Evolutionary conservation across 1,140 invertebrate genomes (phyloP).

Genomic region (Orchestia grillus): DNA sequence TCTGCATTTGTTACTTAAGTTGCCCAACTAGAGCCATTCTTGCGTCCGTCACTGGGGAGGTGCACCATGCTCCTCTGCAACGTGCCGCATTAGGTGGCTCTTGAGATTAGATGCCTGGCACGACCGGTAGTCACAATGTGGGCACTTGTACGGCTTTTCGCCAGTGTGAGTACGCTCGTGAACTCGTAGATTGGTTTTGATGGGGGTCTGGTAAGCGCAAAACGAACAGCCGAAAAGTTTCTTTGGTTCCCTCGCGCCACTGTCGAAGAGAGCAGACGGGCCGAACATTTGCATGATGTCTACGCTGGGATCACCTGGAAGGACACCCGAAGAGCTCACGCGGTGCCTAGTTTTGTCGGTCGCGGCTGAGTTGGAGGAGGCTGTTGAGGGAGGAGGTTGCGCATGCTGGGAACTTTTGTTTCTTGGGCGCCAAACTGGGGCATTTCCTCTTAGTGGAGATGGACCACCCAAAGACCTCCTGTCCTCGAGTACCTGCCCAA

Average conservation of each 20-base stretch:
- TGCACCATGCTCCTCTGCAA: background rate
- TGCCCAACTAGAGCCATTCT: background rate
- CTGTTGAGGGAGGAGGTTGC: background rate
- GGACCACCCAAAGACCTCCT: background rate
- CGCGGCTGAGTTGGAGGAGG: background rate
- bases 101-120: conserved; percentile 62
- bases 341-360: background rate
- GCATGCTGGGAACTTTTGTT: background rate
- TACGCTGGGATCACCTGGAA: background rate
- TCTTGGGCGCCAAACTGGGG: background rate
- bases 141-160: conserved; percentile 71
- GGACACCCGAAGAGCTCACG: background rate
- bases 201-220: background rate
- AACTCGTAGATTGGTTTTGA: conserved; percentile 42
- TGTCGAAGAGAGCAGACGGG: background rate
- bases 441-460: background rate
- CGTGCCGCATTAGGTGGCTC: conserved; percentile 58
- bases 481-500: background rate
- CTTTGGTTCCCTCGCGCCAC: background rate
- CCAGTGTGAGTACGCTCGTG: conserved; percentile 77
- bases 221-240: background rate
- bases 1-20: background rate
- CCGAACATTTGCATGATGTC: conserved; percentile 29
- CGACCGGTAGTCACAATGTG: conserved; percentile 70
- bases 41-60: background rate